Base-by-base conservation (phyloP, 2,113 vertebrate species). In the Columba janthina region DNA sequence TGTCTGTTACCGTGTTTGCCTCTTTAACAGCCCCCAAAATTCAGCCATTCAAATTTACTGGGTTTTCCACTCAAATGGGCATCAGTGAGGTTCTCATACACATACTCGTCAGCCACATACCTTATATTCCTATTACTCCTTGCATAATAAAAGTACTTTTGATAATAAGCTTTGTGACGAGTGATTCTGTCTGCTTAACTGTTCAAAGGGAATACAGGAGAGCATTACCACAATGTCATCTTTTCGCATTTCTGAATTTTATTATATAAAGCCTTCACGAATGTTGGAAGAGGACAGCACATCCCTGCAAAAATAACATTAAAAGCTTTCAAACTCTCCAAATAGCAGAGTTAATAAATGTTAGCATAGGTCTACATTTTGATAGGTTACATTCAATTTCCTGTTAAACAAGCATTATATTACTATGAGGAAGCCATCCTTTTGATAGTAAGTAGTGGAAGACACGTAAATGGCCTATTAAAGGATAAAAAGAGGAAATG, bases 401-500 rank as follows among this genome's bases (percentile, higher is more conserved):
- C 89, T 96, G 65, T 96, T 96, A 97, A 97, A 94, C 75, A 89
- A 96, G 79, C 61, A 67, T 89, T 85, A 65, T n/a, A 82, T 79
- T 76, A 79, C 82, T 74, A 79, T 54, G 73, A 94, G 65, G 62
- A 96, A 96, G 64, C 22, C 62, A 94, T 83, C 66, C 93, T 94
- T 87, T 92, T 51, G 72, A 75, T 93, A 75, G 70, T 76, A 93
- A 93, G 76, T 83, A 95, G 93, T 86, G 58, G 83, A 94, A 85
- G 95, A 96, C 53, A 96, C 89, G 89, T 76, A 94, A 95, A 95
- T 88, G 64, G 73, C 88, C 94, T 96, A 83, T 96, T 97, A 86
- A 94, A 87, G 77, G 92, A 89, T 79, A 97, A 94, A 96, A 89
- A 90, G 65, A 96, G 77, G 71, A 98, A 97, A 96, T 97, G 28